Conservation (phyloP, 2,797 vertebrate species). For the Allobates femoralis region DNA sequence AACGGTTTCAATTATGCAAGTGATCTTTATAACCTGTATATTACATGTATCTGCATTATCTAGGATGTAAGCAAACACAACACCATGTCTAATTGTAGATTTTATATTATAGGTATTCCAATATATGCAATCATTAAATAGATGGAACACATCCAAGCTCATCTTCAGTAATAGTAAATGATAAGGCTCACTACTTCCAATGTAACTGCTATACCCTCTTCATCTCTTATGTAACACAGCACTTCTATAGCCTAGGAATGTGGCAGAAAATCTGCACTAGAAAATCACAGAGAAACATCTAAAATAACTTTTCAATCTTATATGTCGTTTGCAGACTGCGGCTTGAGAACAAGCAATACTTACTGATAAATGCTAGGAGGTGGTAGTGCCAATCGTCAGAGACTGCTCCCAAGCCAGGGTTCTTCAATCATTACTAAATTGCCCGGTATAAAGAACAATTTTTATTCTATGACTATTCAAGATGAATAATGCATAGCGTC, state of each 20-base stretch:
- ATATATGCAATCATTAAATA: not conserved
- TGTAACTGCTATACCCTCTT: not conserved
- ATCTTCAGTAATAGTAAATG: not conserved
- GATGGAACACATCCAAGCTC: not conserved
- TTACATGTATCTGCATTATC: not conserved
- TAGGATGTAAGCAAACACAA: not conserved
- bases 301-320: constrained; percentile 50
- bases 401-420: constrained; percentile 69
- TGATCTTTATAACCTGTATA: not conserved
- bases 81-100: not conserved
- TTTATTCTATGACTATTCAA: constrained; percentile 77
- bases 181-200: not conserved
- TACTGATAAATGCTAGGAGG: constrained; percentile 69
- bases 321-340: constrained; percentile 26
- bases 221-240: not conserved
- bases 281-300: not conserved
- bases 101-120: not conserved
- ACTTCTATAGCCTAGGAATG: not conserved
- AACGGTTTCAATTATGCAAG: not conserved
- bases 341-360: constrained; percentile 70
- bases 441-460: constrained; percentile 76
- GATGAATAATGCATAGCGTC: constrained; percentile 80
- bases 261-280: not conserved
- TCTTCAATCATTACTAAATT: constrained; percentile 75
- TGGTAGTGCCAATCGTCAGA: constrained; percentile 60